Evolutionary conservation across 1,140 invertebrate species (phyloP), one percentile per base, ranked within the genome.

Genomic region (Drosophila tropicalis): DNA sequence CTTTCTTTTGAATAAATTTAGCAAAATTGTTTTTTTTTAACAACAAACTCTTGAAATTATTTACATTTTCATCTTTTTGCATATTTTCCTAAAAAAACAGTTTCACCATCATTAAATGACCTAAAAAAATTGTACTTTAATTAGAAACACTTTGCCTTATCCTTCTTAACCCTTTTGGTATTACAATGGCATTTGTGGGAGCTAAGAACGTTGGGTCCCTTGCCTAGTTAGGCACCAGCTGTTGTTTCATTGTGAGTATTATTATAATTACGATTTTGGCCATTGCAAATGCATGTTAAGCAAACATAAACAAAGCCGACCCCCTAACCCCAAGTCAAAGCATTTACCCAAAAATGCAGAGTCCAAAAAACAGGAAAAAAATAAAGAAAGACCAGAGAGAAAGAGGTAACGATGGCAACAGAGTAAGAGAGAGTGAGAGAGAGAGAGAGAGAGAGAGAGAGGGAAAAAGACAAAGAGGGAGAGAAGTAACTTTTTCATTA

Each of bases 401-500:
- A 36, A 36, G 29, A 36, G 56, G 10, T 58, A 36, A 17, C 34
- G n/a, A 36, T 36, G 15, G 32, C 3, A 58, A 58, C 56, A 58
- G 55, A 17, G 2, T 25, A 34, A 51, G 17, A 10, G 44, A 51
- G 44, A 51, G 44, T 12, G 17, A 19, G 17, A 13, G n/a, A 22
- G 10, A 3, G 15, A 5, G 15, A 51, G 44, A 51, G 44, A 19
- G 17, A 19, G 17, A 13, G n/a, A 22, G 10, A 3, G 15, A 5
- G 15, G 17, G 17, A 13, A 15, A 19, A 17, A 7, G n/a, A 22
- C 40, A 62, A 22, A 19, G 22, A 9, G 39, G 22, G 13, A 62
- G 41, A 32, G 29, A 58, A 60, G 40, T 44, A 70, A 70, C 67
- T 77, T 77, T 77, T 77, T 77, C 74, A 76, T 77, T 77, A 77